Evolutionary conservation across 2,888 invertebrate genomes (phyloP).

Genomic region (Charanyca ferruginea): DNA sequence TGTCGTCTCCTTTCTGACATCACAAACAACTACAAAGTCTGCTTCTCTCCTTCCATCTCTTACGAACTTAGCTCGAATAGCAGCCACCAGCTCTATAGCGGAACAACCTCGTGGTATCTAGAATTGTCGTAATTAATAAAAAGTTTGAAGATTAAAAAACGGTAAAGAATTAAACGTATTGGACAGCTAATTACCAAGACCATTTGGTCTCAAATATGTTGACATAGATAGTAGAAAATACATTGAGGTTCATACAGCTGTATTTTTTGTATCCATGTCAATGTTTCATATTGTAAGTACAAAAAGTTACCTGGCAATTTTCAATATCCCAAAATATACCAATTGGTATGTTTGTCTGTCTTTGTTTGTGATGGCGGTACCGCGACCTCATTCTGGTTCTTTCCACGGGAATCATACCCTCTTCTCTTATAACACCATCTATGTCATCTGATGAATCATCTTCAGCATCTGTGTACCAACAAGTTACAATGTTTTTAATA

Average conservation of each 20-base stretch:
- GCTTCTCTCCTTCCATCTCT: slow-evolving; percentile 93
- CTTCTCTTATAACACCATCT: slow-evolving; percentile 76
- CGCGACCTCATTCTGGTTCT: slow-evolving; percentile 82
- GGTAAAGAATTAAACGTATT: neutral
- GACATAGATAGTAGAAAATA: neutral
- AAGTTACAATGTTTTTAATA: slow-evolving; percentile 3
- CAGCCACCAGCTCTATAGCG: slow-evolving; percentile 94
- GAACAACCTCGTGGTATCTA: slow-evolving; percentile 96
- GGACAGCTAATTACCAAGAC: neutral
- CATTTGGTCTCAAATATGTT: neutral
- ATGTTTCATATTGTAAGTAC: neutral
- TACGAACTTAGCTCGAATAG: slow-evolving; percentile 95
- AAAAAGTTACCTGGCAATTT: slow-evolving; percentile 94
- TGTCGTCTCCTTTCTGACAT: slow-evolving; percentile 95
- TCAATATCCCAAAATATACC: slow-evolving; percentile 98
- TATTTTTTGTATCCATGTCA: neutral
- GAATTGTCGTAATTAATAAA: slow-evolving; percentile 40
- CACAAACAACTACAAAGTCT: slow-evolving; percentile 97
- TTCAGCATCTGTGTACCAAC: slow-evolving; percentile 79
- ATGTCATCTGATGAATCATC: slow-evolving; percentile 86
- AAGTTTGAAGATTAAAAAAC: neutral
- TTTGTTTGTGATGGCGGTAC: slow-evolving; percentile 83
- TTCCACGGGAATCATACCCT: slow-evolving; percentile 77
- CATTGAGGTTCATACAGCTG: neutral
- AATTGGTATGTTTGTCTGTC: slow-evolving; percentile 90